These are phyloP conservation scores for Beris chalybata DNA, from an alignment of 2,888 invertebrate species.

Conservation along the genomic window DNA sequence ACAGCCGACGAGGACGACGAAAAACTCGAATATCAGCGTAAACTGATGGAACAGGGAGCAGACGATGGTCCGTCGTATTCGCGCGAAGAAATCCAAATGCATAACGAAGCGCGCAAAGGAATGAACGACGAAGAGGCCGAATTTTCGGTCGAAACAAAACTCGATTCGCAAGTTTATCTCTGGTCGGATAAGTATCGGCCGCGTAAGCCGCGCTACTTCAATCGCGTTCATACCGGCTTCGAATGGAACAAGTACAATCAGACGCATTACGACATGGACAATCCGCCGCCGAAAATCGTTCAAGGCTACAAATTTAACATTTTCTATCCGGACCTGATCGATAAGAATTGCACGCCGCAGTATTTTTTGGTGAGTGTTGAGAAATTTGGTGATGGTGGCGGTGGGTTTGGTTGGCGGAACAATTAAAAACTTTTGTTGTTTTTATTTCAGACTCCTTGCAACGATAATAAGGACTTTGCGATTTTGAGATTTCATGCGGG, in stretches of 20 bases:
- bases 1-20: slow-evolving; percentile 76
- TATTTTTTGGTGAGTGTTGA: slow-evolving; percentile 75
- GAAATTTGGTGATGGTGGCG: not conserved
- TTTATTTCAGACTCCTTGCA: slow-evolving; percentile 75
- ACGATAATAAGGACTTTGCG: slow-evolving; percentile 93
- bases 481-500: slow-evolving; percentile 95
- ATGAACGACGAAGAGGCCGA: slow-evolving; percentile 85
- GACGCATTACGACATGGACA: slow-evolving; percentile 99
- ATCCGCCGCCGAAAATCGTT: slow-evolving; percentile 99
- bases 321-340: slow-evolving; percentile 98
- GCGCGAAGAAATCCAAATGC: slow-evolving; percentile 66
- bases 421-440: slow-evolving; percentile 40
- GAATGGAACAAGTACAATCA: slow-evolving; percentile 99
- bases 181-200: slow-evolving; percentile 99
- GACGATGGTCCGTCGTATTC: slow-evolving; percentile 61
- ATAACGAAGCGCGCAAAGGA: slow-evolving; percentile 79
- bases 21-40: slow-evolving; percentile 72
- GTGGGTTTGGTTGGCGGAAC: not conserved
- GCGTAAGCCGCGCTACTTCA: slow-evolving; percentile 96
- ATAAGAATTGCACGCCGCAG: slow-evolving; percentile 88
- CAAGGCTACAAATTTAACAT: slow-evolving; percentile 99
- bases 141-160: slow-evolving; percentile 85
- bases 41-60: slow-evolving; percentile 64
- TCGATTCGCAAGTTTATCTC: slow-evolving; percentile 75
- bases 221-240: slow-evolving; percentile 94